Conservation (phyloP, 35 echinoderm and acorn worm genomes). For the Strongylocentrotus purpuratus region DNA sequence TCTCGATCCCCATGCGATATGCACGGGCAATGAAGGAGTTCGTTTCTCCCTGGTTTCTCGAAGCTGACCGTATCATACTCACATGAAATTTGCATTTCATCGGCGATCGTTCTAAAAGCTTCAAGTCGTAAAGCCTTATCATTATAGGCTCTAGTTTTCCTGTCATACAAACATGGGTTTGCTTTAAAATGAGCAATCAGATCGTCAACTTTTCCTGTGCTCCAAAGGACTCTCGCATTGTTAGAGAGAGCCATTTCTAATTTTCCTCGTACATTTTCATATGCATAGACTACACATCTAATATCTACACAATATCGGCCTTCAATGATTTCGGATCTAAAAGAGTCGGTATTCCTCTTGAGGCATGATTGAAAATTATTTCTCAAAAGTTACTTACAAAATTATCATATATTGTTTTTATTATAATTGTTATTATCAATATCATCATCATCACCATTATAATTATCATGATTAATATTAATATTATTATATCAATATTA, state of each 20-base stretch:
- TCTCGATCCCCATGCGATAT: background rate
- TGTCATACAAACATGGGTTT: background rate
- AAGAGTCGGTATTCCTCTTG: too few relatives aligned
- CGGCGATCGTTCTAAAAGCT: background rate
- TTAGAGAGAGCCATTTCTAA: background rate
- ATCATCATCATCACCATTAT: too few relatives aligned
- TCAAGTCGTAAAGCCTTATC: background rate
- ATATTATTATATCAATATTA: too few relatives aligned
- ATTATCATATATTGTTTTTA: too few relatives aligned
- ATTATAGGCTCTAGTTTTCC: background rate
- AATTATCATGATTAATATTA: too few relatives aligned
- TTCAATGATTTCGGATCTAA: too few relatives aligned
- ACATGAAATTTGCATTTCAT: background rate
- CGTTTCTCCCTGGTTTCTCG: background rate
- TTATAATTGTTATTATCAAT: too few relatives aligned
- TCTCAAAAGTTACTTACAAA: too few relatives aligned
- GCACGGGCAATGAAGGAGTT: background rate
- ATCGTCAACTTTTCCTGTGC: background rate
- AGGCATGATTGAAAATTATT: too few relatives aligned
- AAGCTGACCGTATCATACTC: background rate
- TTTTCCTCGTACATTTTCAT: too few relatives aligned
- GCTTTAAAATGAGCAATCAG: constrained; percentile 13
- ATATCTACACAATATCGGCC: too few relatives aligned
- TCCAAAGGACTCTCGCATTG: background rate
- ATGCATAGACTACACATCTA: too few relatives aligned